Conservation (phyloP, 2,113 vertebrate species). For the Heterotis niloticus region DNA sequence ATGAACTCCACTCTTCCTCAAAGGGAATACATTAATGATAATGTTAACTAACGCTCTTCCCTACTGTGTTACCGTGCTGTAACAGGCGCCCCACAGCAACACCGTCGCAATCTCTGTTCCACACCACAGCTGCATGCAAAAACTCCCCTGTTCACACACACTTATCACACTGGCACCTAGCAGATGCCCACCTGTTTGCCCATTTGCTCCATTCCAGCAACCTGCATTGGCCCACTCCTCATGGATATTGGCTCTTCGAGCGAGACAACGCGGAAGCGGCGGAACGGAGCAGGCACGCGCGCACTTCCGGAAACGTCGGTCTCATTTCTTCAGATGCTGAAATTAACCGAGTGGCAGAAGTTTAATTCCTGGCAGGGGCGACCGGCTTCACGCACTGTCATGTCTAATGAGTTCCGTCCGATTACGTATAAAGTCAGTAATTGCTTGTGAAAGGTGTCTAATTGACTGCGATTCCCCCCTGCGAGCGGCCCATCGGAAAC, state of each 20-base stretch:
- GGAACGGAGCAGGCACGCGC: not conserved
- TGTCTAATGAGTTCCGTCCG: conserved; percentile 26
- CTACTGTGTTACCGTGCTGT: too few relatives aligned
- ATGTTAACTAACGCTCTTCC: not conserved
- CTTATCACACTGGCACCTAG: too few relatives aligned
- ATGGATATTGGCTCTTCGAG: too few relatives aligned
- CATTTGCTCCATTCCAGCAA: too few relatives aligned
- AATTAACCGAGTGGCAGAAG: conserved; percentile 25
- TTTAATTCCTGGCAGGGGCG: conserved; percentile 10
- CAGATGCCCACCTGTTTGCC: too few relatives aligned
- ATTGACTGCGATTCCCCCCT: conserved; percentile 29
- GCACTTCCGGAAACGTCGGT: not conserved
- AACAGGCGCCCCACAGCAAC: too few relatives aligned
- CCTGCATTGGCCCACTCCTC: too few relatives aligned
- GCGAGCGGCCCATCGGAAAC: conserved; percentile 14
- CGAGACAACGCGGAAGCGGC: not conserved
- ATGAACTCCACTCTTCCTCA: conserved; percentile 11
- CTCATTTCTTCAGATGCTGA: conserved; percentile 10
- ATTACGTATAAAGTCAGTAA: conserved; percentile 35
- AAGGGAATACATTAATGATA: not conserved
- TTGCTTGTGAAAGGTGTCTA: conserved; percentile 39
- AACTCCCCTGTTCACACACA: too few relatives aligned
- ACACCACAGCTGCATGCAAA: too few relatives aligned
- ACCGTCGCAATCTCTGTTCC: too few relatives aligned
- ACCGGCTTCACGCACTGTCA: conserved; percentile 28